Percentiles rank a stretch among this genome's conserved stretches.
Conservation (phyloP, 2,113 vertebrate species). For the Copsychus sechellarum region DNA sequence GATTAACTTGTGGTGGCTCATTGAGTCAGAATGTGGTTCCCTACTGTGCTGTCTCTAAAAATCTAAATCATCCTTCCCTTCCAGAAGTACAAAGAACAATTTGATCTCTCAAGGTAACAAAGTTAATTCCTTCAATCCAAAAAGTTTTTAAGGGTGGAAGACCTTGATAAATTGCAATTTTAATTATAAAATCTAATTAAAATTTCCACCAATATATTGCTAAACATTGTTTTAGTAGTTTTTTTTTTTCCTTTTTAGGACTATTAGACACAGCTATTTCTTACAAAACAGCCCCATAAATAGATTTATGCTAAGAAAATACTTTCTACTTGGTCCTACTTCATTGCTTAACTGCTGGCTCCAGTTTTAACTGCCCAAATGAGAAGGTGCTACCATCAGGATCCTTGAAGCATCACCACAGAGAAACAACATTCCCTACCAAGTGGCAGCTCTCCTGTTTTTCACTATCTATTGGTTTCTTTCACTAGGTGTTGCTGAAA, state of each 20-base stretch:
- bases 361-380: neutral
- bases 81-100: conserved; percentile 9
- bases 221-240: neutral
- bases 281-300: neutral
- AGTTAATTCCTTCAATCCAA: neutral
- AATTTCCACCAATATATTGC: neutral
- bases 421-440: neutral
- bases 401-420: neutral
- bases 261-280: neutral
- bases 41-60: conserved; percentile 18
- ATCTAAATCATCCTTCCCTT: conserved; percentile 47
- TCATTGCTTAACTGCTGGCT: neutral
- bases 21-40: conserved; percentile 32
- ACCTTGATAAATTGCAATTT: neutral
- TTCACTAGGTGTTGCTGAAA: neutral
- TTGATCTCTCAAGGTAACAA: conserved; percentile 25
- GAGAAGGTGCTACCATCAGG: neutral
- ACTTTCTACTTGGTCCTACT: neutral
- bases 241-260: neutral
- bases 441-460: neutral
- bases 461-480: neutral
- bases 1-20: conserved; percentile 53
- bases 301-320: neutral
- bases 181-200: neutral
- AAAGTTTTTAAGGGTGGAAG: neutral